Evolutionary conservation across 2,797 vertebrate genomes (phyloP), one percentile per base, ranked within the genome.

Genomic region (Numenius phaeopus): DNA sequence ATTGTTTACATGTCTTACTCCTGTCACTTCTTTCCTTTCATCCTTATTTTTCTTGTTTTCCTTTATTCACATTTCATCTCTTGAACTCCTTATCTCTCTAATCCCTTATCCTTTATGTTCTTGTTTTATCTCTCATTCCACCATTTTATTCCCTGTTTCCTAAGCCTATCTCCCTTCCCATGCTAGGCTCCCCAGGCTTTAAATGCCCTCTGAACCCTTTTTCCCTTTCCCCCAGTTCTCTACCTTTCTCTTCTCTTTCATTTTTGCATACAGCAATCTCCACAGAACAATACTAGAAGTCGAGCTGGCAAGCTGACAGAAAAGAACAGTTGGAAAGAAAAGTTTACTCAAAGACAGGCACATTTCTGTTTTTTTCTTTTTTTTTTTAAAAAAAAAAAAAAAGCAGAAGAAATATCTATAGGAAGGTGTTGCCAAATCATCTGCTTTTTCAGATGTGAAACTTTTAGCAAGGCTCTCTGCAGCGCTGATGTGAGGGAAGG

Each of bases 301-400:
- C 19, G 73, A 95, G 94, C 92, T 98, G 98, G 98, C 98, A 97
- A 83, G 85, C 86, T 97, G 96, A 98, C 98, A 98, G 94, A 92
- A 97, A 97, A 97, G 86, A 97, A 97, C 94, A 97, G 90, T 97
- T 98, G 98, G 97, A 98, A 98, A 98, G 96, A 97, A 98, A 98
- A 98, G 94, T 97, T 98, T 97, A 89, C 97, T 98, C 97, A 97
- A 95, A 96, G 93, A 87, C 94, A 97, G 82, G 90, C 87, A 86
- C 80, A 89, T 69, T 95, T 91, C 57, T 96, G 32, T 20, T n/a
- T 57, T 57, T 16, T 10, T 9, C 14, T 34, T 59, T n/a, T 37
- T 93, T 96, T 57, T 58, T 34, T 58, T 23, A 75, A 94, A 83
- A 59, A 83, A 87, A 67, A 66, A 46, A 77, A 11, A 44, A 50